Evolutionary conservation across 2,797 vertebrate species (phyloP).

Genomic region (Acomys russatus): DNA sequence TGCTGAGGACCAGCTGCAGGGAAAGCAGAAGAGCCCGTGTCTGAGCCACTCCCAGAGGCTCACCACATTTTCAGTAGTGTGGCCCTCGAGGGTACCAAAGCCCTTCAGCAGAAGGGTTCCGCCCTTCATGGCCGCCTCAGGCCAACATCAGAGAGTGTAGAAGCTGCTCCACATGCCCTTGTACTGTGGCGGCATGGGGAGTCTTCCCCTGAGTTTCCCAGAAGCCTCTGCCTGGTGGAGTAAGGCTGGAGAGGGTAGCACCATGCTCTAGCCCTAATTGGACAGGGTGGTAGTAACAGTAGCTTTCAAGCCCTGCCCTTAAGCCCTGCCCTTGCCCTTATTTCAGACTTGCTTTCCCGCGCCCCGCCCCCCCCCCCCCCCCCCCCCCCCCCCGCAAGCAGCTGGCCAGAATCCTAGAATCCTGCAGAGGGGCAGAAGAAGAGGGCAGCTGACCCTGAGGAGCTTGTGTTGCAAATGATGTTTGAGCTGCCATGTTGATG

Average conservation of each 20-base stretch:
- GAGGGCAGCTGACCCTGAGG: neutral
- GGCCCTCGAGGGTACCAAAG: neutral
- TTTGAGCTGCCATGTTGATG: neutral
- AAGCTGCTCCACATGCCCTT: no score
- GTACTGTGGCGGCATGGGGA: neutral
- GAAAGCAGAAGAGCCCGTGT: neutral
- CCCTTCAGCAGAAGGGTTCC: neutral
- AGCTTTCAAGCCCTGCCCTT: neutral
- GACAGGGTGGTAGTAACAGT: neutral
- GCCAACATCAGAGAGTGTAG: neutral
- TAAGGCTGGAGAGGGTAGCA: neutral
- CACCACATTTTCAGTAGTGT: neutral
- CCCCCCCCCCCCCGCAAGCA: neutral
- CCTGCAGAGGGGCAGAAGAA: neutral
- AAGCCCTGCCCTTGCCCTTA: neutral
- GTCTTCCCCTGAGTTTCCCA: neutral
- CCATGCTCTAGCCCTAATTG: neutral
- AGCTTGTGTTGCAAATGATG: neutral
- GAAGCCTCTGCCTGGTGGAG: neutral
- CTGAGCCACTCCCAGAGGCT: neutral
- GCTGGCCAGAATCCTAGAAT: no score
- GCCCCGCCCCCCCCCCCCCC: no score
- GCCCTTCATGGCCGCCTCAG: conserved; percentile 7
- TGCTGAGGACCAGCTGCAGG: neutral
- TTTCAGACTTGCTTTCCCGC: neutral